Evolutionary conservation across 2,113 vertebrate genomes (phyloP), one percentile per base, ranked within the genome.

Genomic region (Lepisosteus oculatus): DNA sequence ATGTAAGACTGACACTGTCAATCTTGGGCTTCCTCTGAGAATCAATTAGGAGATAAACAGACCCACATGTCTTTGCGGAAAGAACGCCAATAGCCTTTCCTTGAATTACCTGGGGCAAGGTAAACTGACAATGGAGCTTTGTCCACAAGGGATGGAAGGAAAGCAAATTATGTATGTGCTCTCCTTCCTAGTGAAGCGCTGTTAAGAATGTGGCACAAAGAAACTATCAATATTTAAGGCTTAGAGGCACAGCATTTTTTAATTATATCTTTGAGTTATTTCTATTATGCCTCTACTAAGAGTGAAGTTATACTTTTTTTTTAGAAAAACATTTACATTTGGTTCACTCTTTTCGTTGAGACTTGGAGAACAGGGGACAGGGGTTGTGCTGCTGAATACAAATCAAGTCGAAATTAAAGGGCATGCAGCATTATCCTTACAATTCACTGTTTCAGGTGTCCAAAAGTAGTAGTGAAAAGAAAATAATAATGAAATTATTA

Each of bases 41-140:
- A 90, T 93, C 87, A 94, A 92, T 94, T 95, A 93, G 86, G 81
- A 92, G 90, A 91, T 89, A 93, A 95, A 93, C 85, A 94, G 90
- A 78, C 76, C 77, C 77, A 70, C 78, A 89, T 88, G 84, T 83
- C 80, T 84, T 77, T 69, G 75, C 86, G 87, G 86, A 78, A 87
- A 86, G 80, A 86, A 81, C 79, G 81, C 85, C 83, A 86, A 74
- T 75, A 82, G 75, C 79, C 87, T 90, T 94, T 87, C 84, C 77
- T 81, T 79, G 80, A 79, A 90, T 93, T 89, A 94, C 92, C 84
- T 89, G 81, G 83, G 91, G 90, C 93, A 93, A 85, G 87, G 83
- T 90, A 90, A 87, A 93, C 83, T 78, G 85, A 85, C 78, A 81
- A 83, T 74, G 86, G 80, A 86, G 84, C 61, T 80, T 76, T 76